phyloP scores from a whole-genome alignment of 2,797 vertebrate species.

The Rhinoraja longicauda region DNA sequence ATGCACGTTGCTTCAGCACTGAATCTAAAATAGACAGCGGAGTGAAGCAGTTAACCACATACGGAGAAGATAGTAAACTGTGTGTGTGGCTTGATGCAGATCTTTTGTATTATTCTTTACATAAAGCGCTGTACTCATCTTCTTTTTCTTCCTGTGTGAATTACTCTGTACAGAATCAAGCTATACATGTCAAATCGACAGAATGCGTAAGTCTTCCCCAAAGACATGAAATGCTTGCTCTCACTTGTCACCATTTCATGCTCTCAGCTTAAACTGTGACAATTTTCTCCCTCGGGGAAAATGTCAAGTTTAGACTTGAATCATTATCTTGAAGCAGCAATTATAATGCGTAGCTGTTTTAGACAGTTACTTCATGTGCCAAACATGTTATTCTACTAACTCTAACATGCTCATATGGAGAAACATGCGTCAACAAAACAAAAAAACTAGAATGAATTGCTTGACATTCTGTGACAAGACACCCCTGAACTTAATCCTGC shows the following conservation, averaged over 20 bases:
- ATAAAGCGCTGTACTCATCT: slow-evolving; percentile 63
- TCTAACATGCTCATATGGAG: slow-evolving; percentile 26
- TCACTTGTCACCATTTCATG: slow-evolving; percentile 75
- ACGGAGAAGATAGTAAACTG: neutral
- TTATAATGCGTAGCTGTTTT: slow-evolving; percentile 5
- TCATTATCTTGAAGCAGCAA: slow-evolving; percentile 37
- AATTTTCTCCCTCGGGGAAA: slow-evolving; percentile 63
- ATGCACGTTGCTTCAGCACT: slow-evolving; percentile 5
- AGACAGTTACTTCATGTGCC: slow-evolving; percentile 5
- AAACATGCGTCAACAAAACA: neutral
- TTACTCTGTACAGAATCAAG: slow-evolving; percentile 96
- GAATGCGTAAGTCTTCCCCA: slow-evolving; percentile 90
- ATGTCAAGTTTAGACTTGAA: slow-evolving; percentile 71
- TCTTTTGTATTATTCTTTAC: slow-evolving; percentile 32
- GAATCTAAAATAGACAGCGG: neutral
- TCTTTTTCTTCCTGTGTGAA: slow-evolving; percentile 76
- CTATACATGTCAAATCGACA: slow-evolving; percentile 88
- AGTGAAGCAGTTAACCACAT: neutral
- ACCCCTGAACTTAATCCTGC: neutral
- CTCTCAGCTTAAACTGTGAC: slow-evolving; percentile 74
- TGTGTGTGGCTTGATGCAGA: slow-evolving; percentile 30
- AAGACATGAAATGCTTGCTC: slow-evolving; percentile 72
- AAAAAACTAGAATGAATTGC: neutral
- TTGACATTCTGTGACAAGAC: slow-evolving; percentile 1
- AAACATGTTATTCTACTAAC: neutral